Evolutionary conservation across 92 coral and sea anemone genomes (phyloP), one percentile per base, ranked within the genome.

Genomic region (Palythoa grandis): DNA sequence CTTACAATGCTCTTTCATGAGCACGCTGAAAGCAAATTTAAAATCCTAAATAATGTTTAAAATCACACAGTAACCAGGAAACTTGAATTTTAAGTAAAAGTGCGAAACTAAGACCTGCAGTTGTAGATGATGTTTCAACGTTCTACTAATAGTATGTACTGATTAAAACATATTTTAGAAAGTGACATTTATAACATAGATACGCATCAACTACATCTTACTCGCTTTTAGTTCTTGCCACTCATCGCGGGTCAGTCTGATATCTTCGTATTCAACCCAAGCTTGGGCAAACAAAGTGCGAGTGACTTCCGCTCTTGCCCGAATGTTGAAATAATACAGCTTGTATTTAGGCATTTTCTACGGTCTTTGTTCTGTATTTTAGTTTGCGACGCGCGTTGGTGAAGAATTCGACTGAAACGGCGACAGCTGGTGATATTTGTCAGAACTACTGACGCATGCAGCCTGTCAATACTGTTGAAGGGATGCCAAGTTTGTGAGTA

Each of bases 181-280:
- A 43, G 9, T 1, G 7, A 43, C 50, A 43, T 43, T 43, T 3
- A 43, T 43, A 43, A 43, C 50, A 43, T 5, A 3, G 50, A 43
- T 43, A 43, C 4, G 7, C 50, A 43, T 43, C 50, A 60, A 6
- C 29, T 63, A 19, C 35, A 63, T 19, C 69, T 63, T 63, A 63
- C 69, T 63, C 7, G 69, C 69, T 63, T 63, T 63, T n/a, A 63
- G 69, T n/a, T 63, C 24, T n/a, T 63, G 69, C 69, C 69, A 63
- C 1, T 63, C 69, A 19, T 63, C 69, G 10, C 11, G 9, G 10
- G 69, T n/a, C 23, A 63, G 22, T n/a, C 69, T 22, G 29, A 63
- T 63, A n/a, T 63, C 69, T 63, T 63, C 69, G 69, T 63, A 63
- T n/a, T 63, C 69, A 4, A 63, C 69, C 2, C 69, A 35, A 19